Evolutionary conservation across 2,113 vertebrate genomes (phyloP), one percentile per base, ranked within the genome.

Genomic region (Dendropsophus ebraccatus): DNA sequence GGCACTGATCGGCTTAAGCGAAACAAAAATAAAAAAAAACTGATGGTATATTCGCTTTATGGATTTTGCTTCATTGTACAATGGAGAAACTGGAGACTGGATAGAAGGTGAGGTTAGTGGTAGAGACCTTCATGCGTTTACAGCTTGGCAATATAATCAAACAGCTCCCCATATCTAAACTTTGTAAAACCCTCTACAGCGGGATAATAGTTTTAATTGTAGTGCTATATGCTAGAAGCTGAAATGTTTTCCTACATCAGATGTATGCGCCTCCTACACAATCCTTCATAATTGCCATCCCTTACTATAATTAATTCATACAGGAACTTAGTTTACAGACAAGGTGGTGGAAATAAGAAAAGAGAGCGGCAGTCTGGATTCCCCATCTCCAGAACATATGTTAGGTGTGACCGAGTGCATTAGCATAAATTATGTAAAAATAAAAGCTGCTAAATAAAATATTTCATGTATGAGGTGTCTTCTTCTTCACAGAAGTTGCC

Each of bases 291-390:
- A 58, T 79, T 79, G 76, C 30, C 30, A 35, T 58, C 16, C 76
- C 76, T 58, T 78, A 37, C 19, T 41, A 79, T 58, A 79, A 79
- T 79, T 79, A 79, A 79, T 79, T 79, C 50, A 79, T 58, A 79
- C 11, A 32, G 28, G 49, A 78, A 78, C 75, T 78, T 56, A 2
- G 76, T 54, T 79, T 5, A 21, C 50, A 79, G 52, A 30, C 52
- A 56, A 58, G 28, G 30, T 79, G 50, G 76, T 79, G 21, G 58
- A 56, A 77, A 35, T 58, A 23, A 21, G 30, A 37, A 56, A 32
- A 56, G 2, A 37, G 16, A 58, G 19, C 32, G 30, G 76, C 30
- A 37, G 50, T 56, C 76, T 79, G 52, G 52, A 79, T 56, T 79
- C 32, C 52, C 75, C 45, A 35, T 5, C 32, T 58, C 28, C 32